Evolutionary conservation across 2,888 invertebrate genomes (phyloP).

Genomic region (Papilio protenor): DNA sequence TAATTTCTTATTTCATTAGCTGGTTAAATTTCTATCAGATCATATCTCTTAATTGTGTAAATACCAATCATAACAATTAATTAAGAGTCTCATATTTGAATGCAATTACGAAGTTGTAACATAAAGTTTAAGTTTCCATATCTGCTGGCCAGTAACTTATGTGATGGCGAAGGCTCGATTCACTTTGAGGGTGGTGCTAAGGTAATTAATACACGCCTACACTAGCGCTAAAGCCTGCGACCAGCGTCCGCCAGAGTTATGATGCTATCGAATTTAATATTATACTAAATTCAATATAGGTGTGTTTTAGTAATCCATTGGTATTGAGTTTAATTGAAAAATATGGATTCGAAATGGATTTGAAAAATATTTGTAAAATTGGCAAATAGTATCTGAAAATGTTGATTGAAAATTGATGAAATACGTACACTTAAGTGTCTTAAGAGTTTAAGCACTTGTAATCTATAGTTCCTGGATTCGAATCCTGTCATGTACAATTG

Average conservation of each 20-base stretch:
- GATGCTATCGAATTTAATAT: slow-evolving; percentile 9
- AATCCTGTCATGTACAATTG: too few relatives aligned
- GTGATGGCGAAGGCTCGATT: slow-evolving; percentile 14
- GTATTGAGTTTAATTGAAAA: too few relatives aligned
- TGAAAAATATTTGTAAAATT: too few relatives aligned
- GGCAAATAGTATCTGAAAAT: too few relatives aligned
- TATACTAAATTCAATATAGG: not conserved
- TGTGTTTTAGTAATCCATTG: too few relatives aligned
- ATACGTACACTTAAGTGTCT: too few relatives aligned
- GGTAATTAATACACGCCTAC: slow-evolving; percentile 77
- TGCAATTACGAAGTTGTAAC: slow-evolving; percentile 38
- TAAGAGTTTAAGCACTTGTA: too few relatives aligned
- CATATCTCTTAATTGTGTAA: slow-evolving; percentile 10
- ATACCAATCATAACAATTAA: slow-evolving; percentile 23
- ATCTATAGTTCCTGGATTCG: too few relatives aligned
- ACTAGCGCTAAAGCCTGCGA: slow-evolving; percentile 56
- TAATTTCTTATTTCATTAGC: too few relatives aligned
- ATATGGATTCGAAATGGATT: too few relatives aligned
- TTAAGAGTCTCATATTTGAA: slow-evolving; percentile 16
- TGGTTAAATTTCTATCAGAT: not conserved
- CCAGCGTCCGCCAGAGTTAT: slow-evolving; percentile 44
- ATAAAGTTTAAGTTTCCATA: slow-evolving; percentile 43
- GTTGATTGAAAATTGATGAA: too few relatives aligned
- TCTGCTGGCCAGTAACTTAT: slow-evolving; percentile 38
- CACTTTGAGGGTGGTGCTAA: slow-evolving; percentile 59